Evolutionary conservation across 2,797 vertebrate genomes (phyloP).

Genomic region (Pygocentrus nattereri): DNA sequence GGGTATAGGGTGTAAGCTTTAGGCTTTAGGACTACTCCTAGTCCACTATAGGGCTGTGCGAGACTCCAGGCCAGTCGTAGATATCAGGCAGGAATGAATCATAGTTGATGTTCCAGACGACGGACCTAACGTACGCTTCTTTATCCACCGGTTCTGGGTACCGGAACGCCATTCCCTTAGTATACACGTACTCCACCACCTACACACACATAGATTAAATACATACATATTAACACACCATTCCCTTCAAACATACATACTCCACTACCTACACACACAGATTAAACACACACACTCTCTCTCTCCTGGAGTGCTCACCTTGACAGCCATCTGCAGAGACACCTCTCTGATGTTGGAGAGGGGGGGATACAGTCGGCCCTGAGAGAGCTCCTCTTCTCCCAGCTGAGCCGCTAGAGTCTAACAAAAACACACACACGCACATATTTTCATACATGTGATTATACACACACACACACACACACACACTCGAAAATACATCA

Average conservation of each 20-base stretch:
- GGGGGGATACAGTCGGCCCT: constrained; percentile 92
- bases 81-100: constrained; percentile 93
- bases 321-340: constrained; percentile 91
- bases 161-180: constrained; percentile 94
- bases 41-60: constrained; percentile 73
- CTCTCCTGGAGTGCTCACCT: constrained; percentile 75
- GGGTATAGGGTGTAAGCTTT: not conserved
- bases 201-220: too few relatives aligned
- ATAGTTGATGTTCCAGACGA: constrained; percentile 88
- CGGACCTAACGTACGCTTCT: constrained; percentile 82
- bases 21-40: constrained; percentile 36
- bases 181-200: constrained; percentile 92
- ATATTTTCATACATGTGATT: too few relatives aligned
- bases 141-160: constrained; percentile 95
- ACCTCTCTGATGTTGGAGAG: constrained; percentile 96
- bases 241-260: not conserved
- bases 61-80: constrained; percentile 90
- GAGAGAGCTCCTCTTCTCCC: constrained; percentile 85
- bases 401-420: constrained; percentile 87
- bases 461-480: too few relatives aligned
- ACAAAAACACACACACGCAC: constrained; percentile 19
- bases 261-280: not conserved
- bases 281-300: not conserved
- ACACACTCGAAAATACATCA: too few relatives aligned
- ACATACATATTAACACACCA: too few relatives aligned